Conservation (phyloP, 1,140 invertebrate species). For the Rhagoletis zephyria region DNA sequence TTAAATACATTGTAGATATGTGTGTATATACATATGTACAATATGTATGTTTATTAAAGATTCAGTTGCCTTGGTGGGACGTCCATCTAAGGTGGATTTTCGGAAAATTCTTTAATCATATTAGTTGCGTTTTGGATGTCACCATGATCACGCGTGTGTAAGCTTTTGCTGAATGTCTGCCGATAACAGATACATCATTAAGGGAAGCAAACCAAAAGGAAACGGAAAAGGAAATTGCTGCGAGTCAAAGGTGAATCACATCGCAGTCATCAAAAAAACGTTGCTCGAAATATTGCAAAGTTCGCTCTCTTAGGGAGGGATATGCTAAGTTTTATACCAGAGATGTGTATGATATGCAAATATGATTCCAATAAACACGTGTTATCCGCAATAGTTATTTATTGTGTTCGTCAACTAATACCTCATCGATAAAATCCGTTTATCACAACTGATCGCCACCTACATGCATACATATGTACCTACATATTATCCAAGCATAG, state of each 20-base stretch:
- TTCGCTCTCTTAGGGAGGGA: background rate
- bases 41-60: too few species aligned
- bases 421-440: background rate
- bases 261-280: background rate
- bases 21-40: background rate
- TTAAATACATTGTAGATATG: slow-evolving; percentile 7
- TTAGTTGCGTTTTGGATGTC: slow-evolving; percentile 73
- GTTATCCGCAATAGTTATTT: background rate
- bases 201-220: background rate
- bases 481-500: background rate
- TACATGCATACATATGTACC: background rate
- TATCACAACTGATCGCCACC: background rate
- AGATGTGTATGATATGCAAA: slow-evolving; percentile 5
- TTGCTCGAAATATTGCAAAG: background rate
- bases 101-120: slow-evolving; percentile 52
- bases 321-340: background rate
- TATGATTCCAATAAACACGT: slow-evolving; percentile 13
- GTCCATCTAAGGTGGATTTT: slow-evolving; percentile 73
- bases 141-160: slow-evolving; percentile 66
- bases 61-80: slow-evolving; percentile 30
- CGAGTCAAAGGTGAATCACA: background rate
- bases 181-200: background rate
- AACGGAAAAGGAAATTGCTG: slow-evolving; percentile 16
- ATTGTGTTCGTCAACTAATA: background rate
- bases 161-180: background rate